Evolutionary conservation across 2,888 invertebrate species (phyloP).

Genomic region (Carabus problematicus): DNA sequence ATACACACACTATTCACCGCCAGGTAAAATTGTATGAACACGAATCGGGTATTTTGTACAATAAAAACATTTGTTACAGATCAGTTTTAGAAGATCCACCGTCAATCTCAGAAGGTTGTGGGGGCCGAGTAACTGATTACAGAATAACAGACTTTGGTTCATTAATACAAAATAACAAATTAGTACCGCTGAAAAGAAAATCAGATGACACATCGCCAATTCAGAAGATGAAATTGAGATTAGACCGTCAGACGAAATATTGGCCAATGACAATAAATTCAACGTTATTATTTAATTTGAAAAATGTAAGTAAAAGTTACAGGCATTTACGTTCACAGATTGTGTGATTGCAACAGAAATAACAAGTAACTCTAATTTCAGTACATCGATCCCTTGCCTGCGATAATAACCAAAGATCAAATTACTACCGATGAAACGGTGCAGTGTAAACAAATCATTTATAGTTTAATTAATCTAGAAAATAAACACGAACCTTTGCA

Average conservation of each 20-base stretch:
- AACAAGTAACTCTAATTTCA: conserved; percentile 53
- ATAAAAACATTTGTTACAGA: conserved; percentile 55
- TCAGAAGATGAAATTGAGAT: conserved; percentile 70
- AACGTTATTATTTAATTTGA: conserved; percentile 85
- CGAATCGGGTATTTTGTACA: no score
- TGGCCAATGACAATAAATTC: conserved; percentile 90
- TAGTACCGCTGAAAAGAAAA: conserved; percentile 72
- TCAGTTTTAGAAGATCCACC: conserved; percentile 94
- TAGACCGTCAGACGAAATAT: conserved; percentile 83
- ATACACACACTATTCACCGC: conserved; percentile 89
- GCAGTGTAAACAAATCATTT: conserved; percentile 85
- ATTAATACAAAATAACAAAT: conserved; percentile 82
- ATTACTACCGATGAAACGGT: conserved; percentile 86
- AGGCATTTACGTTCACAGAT: background rate
- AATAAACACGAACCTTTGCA: conserved; percentile 83
- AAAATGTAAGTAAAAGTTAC: conserved; percentile 63
- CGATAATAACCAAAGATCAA: conserved; percentile 80
- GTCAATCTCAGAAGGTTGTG: conserved; percentile 92
- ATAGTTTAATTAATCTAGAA: conserved; percentile 80
- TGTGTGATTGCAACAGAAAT: background rate
- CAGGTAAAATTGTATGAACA: conserved; percentile 52
- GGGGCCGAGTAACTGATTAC: conserved; percentile 94
- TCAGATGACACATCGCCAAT: conserved; percentile 63
- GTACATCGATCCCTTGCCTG: conserved; percentile 83
- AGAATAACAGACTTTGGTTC: conserved; percentile 85